Evolutionary conservation across 1,140 invertebrate species (phyloP), one percentile per base, ranked within the genome.

Genomic region (Lysiphlebus fabarum): DNA sequence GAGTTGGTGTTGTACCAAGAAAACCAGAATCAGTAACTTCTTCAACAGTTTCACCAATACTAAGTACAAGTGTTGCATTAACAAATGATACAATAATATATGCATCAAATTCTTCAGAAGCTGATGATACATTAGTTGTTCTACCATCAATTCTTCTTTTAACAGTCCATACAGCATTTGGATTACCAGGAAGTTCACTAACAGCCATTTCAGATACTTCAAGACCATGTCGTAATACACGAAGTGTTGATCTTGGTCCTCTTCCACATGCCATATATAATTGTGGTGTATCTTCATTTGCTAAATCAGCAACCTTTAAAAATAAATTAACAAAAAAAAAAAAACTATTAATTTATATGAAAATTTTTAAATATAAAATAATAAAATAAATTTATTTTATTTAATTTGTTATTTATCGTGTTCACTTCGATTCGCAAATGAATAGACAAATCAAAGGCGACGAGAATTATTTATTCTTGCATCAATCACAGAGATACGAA

Each of bases 31-130:
- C 97, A 6, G 96, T 97, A 1, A 99, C 97, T 91, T 99, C 98
- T 80, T 99, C 98, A 38, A 99, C 98, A 62, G 96, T 99, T 80
- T 99, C 98, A 64, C 98, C 98, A 77, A 99, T 99, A 64, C 95
- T 98, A 64, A 99, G 84, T 59, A 99, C 97, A 64, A 99, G 85
- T 34, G 98, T 99, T 59, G 98, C 98, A 82, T 99, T 99, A 42
- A 98, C 91, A 88, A 99, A 99, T 45, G 97, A 99, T 63, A 99
- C 98, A 77, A 99, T 96, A 83, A 99, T 99, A 82, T 99, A 99
- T 45, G 97, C 93, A 87, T 99, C 98, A 86, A 86, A 99, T 76
- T 96, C 91, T 82, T 98, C 95, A 96, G 87, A 62, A 90, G 90
- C 79, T 82, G 81, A 84, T 81, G 84, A 78, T 75, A 80, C 72